Percentiles rank a stretch among this genome's conserved stretches.
phyloP scores from a whole-genome alignment of 2,797 vertebrate genomes.

The Kryptolebias ocellatus region DNA sequence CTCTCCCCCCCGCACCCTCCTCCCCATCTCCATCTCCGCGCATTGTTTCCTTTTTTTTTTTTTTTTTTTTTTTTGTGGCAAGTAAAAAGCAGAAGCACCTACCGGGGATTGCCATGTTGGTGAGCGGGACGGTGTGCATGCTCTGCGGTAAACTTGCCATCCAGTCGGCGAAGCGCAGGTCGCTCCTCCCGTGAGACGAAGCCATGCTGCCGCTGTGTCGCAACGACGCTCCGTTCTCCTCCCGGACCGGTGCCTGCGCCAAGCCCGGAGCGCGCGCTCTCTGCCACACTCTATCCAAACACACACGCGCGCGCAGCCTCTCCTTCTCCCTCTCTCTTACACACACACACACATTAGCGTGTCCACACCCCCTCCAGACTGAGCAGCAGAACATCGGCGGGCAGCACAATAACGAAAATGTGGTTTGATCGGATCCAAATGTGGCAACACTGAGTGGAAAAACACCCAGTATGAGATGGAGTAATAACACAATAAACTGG shows the following conservation, averaged over 20 bases:
- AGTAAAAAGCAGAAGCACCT: conserved; percentile 58
- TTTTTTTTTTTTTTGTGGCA: neutral
- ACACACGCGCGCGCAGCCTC: conserved; percentile 1
- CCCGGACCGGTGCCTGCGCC: conserved; percentile 67
- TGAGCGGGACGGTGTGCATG: conserved; percentile 90
- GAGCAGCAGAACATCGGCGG: conserved; percentile 74
- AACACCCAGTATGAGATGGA: conserved; percentile 6
- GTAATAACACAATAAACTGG: neutral
- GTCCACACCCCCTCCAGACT: conserved; percentile 57
- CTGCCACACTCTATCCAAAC: conserved; percentile 9
- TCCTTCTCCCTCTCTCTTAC: neutral
- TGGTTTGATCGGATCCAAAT: conserved; percentile 41
- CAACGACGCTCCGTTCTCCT: conserved; percentile 55
- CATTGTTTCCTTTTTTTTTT: neutral
- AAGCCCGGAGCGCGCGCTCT: conserved; percentile 55
- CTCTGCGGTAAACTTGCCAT: conserved; percentile 92
- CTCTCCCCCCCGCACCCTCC: too few relatives aligned
- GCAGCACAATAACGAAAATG: conserved; percentile 47
- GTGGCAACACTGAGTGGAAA: conserved; percentile 34
- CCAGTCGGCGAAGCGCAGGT: conserved; percentile 93
- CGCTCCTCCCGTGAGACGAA: conserved; percentile 92
- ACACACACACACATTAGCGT: conserved; percentile 17
- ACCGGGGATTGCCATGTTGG: conserved; percentile 96
- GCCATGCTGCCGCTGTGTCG: conserved; percentile 85
- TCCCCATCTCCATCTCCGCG: neutral